phyloP scores from a whole-genome alignment of 2,888 invertebrate genomes.

The Dysmachus trigonus region DNA sequence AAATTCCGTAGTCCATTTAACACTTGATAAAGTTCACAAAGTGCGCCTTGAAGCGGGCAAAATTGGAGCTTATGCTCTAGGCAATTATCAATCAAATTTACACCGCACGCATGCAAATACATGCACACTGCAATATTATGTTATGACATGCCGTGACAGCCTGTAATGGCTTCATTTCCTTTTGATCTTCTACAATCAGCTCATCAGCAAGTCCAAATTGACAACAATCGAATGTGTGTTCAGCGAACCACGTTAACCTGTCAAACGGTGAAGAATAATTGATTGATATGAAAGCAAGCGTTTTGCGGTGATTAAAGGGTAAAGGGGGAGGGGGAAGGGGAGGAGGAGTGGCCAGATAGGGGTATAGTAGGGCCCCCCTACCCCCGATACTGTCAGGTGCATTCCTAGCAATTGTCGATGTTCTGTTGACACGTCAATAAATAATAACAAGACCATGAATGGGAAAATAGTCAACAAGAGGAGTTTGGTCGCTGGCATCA shows the following conservation, averaged over 20 bases:
- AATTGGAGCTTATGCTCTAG: background rate
- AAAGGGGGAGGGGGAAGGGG: background rate
- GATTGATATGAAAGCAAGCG: conserved; percentile 30
- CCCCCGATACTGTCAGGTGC: background rate
- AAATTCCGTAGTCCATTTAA: background rate
- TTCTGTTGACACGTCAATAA: conserved; percentile 29
- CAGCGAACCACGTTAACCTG: conserved; percentile 18
- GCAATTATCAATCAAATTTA: conserved; percentile 17
- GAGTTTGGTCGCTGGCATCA: background rate
- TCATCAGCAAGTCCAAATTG: conserved; percentile 17
- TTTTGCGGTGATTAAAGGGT: conserved; percentile 13
- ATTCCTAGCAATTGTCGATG: conserved; percentile 13
- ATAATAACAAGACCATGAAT: conserved; percentile 21
- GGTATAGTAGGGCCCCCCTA: background rate
- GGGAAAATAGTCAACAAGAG: conserved; percentile 7
- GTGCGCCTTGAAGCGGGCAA: background rate
- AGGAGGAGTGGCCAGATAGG: background rate
- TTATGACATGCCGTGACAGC: conserved; percentile 9
- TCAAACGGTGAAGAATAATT: conserved; percentile 33
- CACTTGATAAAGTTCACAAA: background rate
- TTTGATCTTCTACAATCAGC: conserved; percentile 30
- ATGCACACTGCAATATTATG: background rate
- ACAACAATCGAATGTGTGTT: background rate
- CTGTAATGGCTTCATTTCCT: conserved; percentile 28
- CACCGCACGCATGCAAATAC: background rate